Evolutionary conservation across 1,140 invertebrate genomes (phyloP).

Genomic region (Pseudomyrmex pallidus): DNA sequence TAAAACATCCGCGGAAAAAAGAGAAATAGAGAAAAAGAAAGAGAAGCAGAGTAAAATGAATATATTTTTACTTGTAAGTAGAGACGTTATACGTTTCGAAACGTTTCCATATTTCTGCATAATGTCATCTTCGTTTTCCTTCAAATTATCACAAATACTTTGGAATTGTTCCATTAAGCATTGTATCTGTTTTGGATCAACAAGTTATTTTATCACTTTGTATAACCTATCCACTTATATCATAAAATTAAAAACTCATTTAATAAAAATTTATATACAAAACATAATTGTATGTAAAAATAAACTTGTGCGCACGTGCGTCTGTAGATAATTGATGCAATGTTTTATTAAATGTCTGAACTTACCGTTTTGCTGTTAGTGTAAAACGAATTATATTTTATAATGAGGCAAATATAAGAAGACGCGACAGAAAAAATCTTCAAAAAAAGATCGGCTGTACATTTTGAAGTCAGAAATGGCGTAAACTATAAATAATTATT

Average conservation of each 20-base stretch:
- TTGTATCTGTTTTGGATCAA: constrained; percentile 10
- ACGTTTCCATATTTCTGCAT: not conserved
- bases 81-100: not conserved
- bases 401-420: not conserved
- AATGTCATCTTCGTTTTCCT: not conserved
- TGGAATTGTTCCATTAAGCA: constrained; percentile 4
- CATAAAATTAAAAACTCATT: too few relatives aligned
- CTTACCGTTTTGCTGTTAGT: not conserved
- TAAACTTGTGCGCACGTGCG: too few relatives aligned
- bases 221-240: too few relatives aligned
- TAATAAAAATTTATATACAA: not conserved
- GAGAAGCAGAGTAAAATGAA: too few relatives aligned
- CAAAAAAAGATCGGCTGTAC: not conserved
- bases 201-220: not conserved
- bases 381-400: not conserved
- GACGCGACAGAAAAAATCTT: not conserved
- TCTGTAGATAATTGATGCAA: too few relatives aligned
- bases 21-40: too few relatives aligned
- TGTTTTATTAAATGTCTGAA: not conserved
- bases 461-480: constrained; percentile 3
- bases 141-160: not conserved
- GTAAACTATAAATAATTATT: constrained; percentile 13
- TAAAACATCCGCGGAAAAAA: too few relatives aligned
- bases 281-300: not conserved
- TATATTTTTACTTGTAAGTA: not conserved